Conservation (phyloP, 2,113 vertebrate genomes). For the Amazona guildingii region DNA sequence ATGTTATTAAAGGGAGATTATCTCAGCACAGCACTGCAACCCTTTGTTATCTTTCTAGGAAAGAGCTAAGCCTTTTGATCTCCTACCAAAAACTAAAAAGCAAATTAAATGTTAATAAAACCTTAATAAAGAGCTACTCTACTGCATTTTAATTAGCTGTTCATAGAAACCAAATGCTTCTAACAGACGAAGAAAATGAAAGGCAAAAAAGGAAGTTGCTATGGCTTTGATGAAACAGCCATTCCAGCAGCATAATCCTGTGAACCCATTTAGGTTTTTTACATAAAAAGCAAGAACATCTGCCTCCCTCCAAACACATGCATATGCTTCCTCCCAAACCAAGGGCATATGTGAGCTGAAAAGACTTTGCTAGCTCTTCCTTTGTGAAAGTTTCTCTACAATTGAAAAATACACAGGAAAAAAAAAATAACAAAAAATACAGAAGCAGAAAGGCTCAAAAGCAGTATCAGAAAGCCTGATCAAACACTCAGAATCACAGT, state of each 20-base stretch:
- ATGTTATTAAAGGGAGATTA: neutral
- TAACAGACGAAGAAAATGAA: constrained; percentile 16
- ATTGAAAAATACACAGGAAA: neutral
- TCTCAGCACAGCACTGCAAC: neutral
- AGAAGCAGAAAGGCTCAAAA: neutral
- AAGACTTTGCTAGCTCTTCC: neutral
- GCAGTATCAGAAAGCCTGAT: neutral
- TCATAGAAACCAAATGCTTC: constrained; percentile 5
- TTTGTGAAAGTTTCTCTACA: neutral
- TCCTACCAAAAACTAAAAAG: constrained; percentile 17
- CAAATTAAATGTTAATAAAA: constrained; percentile 50
- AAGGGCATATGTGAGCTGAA: neutral
- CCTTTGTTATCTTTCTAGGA: constrained; percentile 30
- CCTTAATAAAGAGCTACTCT: constrained; percentile 21
- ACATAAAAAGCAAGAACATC: neutral
- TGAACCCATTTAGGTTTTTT: constrained; percentile 4
- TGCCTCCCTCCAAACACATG: neutral
- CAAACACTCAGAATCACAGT: neutral
- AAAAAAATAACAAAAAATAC: neutral
- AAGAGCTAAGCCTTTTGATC: constrained; percentile 2
- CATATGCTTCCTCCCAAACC: neutral
- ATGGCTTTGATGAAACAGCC: constrained; percentile 10
- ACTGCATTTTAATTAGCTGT: constrained; percentile 35
- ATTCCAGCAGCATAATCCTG: neutral
- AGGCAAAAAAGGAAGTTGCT: constrained; percentile 1